Evolutionary conservation across 2,888 invertebrate genomes (phyloP).

Genomic region (Zonitis immaculata): DNA sequence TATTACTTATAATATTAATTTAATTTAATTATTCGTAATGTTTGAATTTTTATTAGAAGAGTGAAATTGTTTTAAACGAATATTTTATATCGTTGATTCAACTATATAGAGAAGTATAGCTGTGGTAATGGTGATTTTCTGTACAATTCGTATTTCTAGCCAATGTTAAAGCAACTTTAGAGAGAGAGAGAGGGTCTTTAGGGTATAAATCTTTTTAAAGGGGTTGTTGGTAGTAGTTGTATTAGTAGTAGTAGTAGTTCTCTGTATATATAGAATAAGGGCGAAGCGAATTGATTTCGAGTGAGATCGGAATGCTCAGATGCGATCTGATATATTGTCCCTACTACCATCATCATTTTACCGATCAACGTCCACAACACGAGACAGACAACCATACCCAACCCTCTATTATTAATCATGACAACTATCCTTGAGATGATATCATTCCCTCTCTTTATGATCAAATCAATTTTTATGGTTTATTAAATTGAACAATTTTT

Average conservation of each 20-base stretch:
- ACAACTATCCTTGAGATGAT: background rate
- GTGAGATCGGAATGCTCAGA: constrained; percentile 41
- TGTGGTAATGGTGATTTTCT: constrained; percentile 25
- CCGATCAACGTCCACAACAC: background rate
- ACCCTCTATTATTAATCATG: constrained; percentile 13
- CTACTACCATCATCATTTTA: constrained; percentile 14
- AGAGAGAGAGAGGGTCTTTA: constrained; percentile 36
- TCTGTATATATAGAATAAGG: constrained; percentile 34
- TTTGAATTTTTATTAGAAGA: no score
- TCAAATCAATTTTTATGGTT: constrained; percentile 8
- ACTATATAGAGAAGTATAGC: background rate
- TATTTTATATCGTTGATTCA: background rate
- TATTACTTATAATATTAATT: no score
- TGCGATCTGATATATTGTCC: constrained; percentile 41
- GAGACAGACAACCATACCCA: background rate
- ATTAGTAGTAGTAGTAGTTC: constrained; percentile 34
- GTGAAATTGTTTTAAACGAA: no score
- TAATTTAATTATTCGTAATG: no score
- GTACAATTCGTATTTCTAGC: constrained; percentile 34
- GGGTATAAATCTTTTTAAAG: constrained; percentile 38
- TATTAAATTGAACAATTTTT: background rate
- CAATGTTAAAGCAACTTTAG: constrained; percentile 43
- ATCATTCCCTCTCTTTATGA: background rate
- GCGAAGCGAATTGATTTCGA: constrained; percentile 41
- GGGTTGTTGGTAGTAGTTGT: no score